Evolutionary conservation across 2,797 vertebrate genomes (phyloP), one percentile per base, ranked within the genome.

Genomic region (Acomys russatus): DNA sequence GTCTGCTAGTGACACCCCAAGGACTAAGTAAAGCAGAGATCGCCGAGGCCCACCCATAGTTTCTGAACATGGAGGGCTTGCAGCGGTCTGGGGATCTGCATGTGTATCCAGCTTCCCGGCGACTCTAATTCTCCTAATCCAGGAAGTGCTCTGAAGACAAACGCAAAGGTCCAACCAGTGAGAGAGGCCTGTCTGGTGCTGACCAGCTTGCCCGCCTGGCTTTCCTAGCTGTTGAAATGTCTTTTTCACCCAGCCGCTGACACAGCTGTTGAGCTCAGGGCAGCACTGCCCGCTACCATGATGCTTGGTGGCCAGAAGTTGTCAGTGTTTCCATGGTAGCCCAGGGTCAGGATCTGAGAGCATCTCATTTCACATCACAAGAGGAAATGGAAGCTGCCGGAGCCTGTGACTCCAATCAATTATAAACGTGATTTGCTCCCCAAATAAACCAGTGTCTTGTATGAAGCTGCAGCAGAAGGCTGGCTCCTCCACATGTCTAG

Each of bases 11-110:
- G 49, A 63, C 20, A 85, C 11, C 56, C 30, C 9, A 68, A 73
- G 23, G 63, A 35, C 68, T 64, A 82, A 9, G 82, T 80, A 61
- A 86, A 89, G 83, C 33, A 68, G 6, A 6, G 49, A 44, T 35
- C 10, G 23, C 92, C 78, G 59, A n/a, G 70, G 6, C 18, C 18
- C 1, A 77, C 1, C 23, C 4, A 2, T 30, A n/a, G 22, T 66
- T 64, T 96, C 85, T 78, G 83, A 90, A 94, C 79, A 79, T 20
- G 28, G 22, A 66, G 56, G 20, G n/a, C 9, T 22, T 44, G 54
- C 35, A 25, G 11, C 54, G 22, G 18, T 35, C 28, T 66, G 64
- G 73, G 77, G 80, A 73, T 70, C 11, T 82, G 18, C 14, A 30
- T 80, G 59, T 87, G 84, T 82, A 25, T 23, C 12, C 63, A 78